Evolutionary conservation across 2,888 invertebrate genomes (phyloP), one percentile per base, ranked within the genome.

Genomic region (Trissonchulus latispiculum): DNA sequence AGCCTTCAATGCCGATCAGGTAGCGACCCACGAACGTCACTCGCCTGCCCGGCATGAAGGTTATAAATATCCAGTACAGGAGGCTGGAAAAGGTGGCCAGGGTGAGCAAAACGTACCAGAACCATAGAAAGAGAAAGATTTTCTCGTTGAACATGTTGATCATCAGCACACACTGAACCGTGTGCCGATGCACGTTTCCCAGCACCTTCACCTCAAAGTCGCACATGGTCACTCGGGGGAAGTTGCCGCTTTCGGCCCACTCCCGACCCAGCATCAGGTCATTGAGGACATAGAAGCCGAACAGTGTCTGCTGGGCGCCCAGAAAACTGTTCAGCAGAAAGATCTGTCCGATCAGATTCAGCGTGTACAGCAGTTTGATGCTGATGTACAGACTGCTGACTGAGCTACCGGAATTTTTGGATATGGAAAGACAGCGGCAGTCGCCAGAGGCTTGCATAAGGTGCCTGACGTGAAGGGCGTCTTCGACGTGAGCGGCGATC

Each of bases 11-110:
- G 66, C 82, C 82, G 32, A 80, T 80, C 71, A 82, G 75, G 74
- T 82, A 82, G 73, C 82, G 82, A 72, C 81, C 82, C 72, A 82
- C 82, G 75, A 82, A 82, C 75, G 82, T 82, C 73, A 82, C 78
- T 72, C 81, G 82, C 32, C 73, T 78, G 78, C 81, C 81, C 28
- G 82, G 81, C 35, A 80, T 78, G 33, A 79, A 78, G 15, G 81
- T 81, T 70, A 82, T 82, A 77, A 80, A 81, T 70, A 82, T 78
- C 82, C 82, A 82, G 75, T 82, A 82, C 77, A 82, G 77, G 28
- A 82, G 77, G 15, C 80, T 80, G 77, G 80, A 81, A 3, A 81
- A 75, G 23, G 82, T 82, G 32, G 81, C 81, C 32, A 78, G 79
- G 33, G 80, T 81, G 35, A 82, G 75, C n/a, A 82, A 75, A 73